Evolutionary conservation across 92 coral and sea anemone species (phyloP), one percentile per base, ranked within the genome.

Genomic region (Hydrozoanthus gracilis): DNA sequence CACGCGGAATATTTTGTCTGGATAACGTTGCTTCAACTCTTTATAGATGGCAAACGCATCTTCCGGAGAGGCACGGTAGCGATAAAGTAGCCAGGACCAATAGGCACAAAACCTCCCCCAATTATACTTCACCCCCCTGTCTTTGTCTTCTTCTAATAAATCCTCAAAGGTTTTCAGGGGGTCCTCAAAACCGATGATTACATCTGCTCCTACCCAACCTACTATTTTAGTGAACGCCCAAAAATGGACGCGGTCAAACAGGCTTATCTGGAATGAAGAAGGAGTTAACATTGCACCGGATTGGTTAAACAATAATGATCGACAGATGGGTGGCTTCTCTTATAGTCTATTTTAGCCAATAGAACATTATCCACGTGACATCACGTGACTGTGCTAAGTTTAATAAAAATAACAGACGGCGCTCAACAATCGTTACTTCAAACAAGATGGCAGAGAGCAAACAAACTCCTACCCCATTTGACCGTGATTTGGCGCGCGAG

Each of bases 381-480:
- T 66, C 71, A 66, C 71, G 71, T 18, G 71, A 66, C 71, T 17
- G 71, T 66, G 71, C 71, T 66, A 66, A 66, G 71, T 66, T 66
- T 66, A 66, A 66, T 17, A 66, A 66, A 16, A 66, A 66, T 56
- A 66, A 66, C 71, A 66, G 76, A 71, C 76, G 76, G n/a, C 49
- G 76, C 76, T 71, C 76, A 71, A 71, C 76, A 71, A 44, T 71
- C 76, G 76, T 71, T 44, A 71, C 76, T 71, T 71, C 76, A 71
- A 71, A 71, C 76, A 71, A 71, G 76, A 71, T 71, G 76, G 76
- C 76, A 71, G 76, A 71, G 76, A 71, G 76, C 76, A 71, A 71
- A 71, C 76, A 27, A 71, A 39, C 76, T 71, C 76, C 76, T 71
- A 71, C 76, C 76, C 76, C 76, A 71, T 71, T 71, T 71, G 76